Evolutionary conservation across 1,140 invertebrate genomes (phyloP), one percentile per base, ranked within the genome.

Genomic region (Hylaeus volcanicus): DNA sequence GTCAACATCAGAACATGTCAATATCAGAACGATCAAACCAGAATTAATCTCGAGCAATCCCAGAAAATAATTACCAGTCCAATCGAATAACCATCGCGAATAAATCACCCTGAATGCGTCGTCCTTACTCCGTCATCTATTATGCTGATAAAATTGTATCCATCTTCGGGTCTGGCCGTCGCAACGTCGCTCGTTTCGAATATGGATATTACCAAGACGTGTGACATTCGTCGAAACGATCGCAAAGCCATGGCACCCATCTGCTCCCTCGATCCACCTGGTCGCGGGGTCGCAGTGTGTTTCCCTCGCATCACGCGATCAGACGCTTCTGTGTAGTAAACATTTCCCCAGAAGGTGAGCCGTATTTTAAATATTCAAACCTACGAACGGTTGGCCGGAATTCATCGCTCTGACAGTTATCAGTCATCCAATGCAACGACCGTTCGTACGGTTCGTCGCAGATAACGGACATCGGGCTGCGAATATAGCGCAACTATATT

Each of bases 151-250:
- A 26, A 26, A 26, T 26, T 26, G 26, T 26, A 26, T 26, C 26
- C 26, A 26, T 26, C 26, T 26, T 26, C 26, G 26, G 68, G 79
- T 72, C 71, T 51, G 60, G 48, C 61, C 75, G 74, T 71, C 66
- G 55, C 63, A 5, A 48, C 74, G 74, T 41, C 84, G 48, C 69
- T 81, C 73, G 45, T 77, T 85, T 43, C 53, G 12, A 55, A 63
- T 26, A 56, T 56, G 55, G 15, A 14, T 15, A 56, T 56, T 56
- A 56, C 14, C 5, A 14, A 4, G 14, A 3, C 39, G 6, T 15
- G 26, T 5, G 15, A 2, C 56, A 4, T 15, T 37, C 2, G 12
- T 58, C n/a, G 39, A 76, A 58, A 68, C 48, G 37, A 37, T 43
- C 41, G 55, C 41, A 39, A 55, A 71, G 41, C 55, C 55, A 11